Conservation (phyloP, 2,888 invertebrate species). For the Rhorus exstirpatorius region DNA sequence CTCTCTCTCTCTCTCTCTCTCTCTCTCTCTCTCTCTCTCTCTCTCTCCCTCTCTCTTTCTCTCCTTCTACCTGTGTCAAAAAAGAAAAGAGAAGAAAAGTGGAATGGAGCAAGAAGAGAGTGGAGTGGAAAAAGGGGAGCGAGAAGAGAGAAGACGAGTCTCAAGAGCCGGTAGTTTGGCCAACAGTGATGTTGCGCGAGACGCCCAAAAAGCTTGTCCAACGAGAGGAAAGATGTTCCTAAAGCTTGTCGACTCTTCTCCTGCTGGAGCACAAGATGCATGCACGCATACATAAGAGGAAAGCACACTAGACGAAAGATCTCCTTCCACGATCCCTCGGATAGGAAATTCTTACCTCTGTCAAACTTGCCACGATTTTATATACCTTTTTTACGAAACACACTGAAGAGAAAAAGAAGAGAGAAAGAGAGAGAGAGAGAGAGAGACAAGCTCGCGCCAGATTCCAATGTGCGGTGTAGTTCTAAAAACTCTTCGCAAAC, state of each 20-base stretch:
- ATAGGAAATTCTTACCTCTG: background rate
- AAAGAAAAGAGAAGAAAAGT: background rate
- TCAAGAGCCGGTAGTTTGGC: constrained; percentile 81
- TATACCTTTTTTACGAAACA: constrained; percentile 5
- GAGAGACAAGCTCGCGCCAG: constrained; percentile 40
- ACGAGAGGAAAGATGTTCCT: constrained; percentile 54
- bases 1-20: no score
- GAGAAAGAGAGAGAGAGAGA: no score
- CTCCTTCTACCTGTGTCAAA: no score
- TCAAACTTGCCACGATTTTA: constrained; percentile 9
- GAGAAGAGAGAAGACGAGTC: constrained; percentile 63
- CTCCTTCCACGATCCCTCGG: background rate
- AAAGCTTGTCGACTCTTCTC: constrained; percentile 46
- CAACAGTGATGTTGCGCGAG: constrained; percentile 76
- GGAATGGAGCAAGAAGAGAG: background rate
- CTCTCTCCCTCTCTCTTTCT: no score
- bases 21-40: no score
- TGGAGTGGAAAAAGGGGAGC: constrained; percentile 9
- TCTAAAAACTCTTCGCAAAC: constrained; percentile 5
- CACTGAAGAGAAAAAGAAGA: constrained; percentile 4
- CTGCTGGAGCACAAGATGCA: constrained; percentile 37
- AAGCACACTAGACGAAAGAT: background rate
- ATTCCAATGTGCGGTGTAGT: constrained; percentile 5
- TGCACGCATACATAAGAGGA: constrained; percentile 40
- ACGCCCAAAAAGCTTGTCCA: constrained; percentile 41